Evolutionary conservation across 2,113 vertebrate genomes (phyloP).

Genomic region (Thunnus thynnus): DNA sequence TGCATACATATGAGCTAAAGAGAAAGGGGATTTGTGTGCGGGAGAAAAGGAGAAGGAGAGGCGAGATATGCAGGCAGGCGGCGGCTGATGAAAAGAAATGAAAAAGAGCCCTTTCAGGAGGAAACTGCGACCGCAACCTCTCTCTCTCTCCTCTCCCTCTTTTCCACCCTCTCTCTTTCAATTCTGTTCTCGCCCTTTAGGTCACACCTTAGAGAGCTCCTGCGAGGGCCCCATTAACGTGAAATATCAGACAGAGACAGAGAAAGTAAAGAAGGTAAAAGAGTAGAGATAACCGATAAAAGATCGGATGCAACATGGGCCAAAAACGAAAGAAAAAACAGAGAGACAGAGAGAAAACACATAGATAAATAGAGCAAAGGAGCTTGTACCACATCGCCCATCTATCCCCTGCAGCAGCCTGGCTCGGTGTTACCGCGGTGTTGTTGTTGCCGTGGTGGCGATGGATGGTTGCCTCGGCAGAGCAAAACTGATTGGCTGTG

Average conservation of each 20-base stretch:
- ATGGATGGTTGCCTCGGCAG: conserved; percentile 70
- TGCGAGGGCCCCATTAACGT: conserved; percentile 65
- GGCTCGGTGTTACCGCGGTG: conserved; percentile 49
- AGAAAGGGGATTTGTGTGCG: conserved; percentile 76
- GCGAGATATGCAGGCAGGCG: conserved; percentile 70
- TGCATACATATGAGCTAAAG: conserved; percentile 85
- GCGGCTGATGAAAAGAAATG: conserved; percentile 79
- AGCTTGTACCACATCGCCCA: conserved; percentile 38
- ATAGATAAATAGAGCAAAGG: conserved; percentile 55
- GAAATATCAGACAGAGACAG: conserved; percentile 62
- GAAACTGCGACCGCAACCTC: conserved; percentile 52
- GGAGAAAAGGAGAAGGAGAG: conserved; percentile 61
- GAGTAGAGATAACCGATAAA: conserved; percentile 55
- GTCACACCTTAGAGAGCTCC: conserved; percentile 73
- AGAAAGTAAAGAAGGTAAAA: conserved; percentile 41
- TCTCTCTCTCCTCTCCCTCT: conserved; percentile 11
- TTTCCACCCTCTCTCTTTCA: conserved; percentile 57
- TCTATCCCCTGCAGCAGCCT: conserved; percentile 61
- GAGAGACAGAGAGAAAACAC: conserved; percentile 17
- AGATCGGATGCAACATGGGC: conserved; percentile 36
- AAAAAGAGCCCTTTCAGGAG: conserved; percentile 71
- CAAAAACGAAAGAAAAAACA: conserved; percentile 24
- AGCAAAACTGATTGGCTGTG: conserved; percentile 73
- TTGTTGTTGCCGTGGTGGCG: conserved; percentile 72
- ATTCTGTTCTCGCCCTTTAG: conserved; percentile 69